phyloP scores from a whole-genome alignment of 1,140 invertebrate genomes.

The Zeugodacus cucurbitae region DNA sequence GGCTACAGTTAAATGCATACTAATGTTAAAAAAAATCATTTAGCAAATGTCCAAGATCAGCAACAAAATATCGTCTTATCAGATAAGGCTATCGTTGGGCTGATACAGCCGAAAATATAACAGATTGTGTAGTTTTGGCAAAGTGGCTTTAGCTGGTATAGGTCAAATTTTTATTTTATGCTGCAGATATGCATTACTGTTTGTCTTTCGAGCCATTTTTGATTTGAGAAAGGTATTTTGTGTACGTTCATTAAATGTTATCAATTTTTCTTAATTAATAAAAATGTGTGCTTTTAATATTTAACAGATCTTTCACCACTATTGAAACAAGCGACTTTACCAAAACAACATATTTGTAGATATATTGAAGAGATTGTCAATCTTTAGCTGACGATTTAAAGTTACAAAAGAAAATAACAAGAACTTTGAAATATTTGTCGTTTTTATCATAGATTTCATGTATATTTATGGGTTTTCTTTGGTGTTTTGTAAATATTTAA shows the following conservation, averaged over 20 bases:
- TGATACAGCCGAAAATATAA: not conserved
- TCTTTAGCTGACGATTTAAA: not conserved
- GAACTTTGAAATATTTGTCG: not conserved
- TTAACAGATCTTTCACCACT: not conserved
- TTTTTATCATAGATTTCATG: slow-evolving; percentile 14
- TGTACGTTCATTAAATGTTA: not conserved
- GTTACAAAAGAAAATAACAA: not conserved
- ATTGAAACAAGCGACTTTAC: not conserved
- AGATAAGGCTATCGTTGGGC: not conserved
- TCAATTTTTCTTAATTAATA: not conserved
- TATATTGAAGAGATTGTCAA: slow-evolving; percentile 33
- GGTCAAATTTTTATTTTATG: not conserved
- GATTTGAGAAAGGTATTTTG: not conserved
- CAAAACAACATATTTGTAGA: slow-evolving; percentile 20
- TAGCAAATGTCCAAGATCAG: not conserved
- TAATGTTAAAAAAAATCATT: not conserved
- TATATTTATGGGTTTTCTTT: slow-evolving; percentile 41
- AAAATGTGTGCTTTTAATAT: no score
- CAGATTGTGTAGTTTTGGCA: not conserved
- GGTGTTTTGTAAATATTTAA: slow-evolving; percentile 62
- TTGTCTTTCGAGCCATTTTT: not conserved
- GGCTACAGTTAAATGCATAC: not conserved
- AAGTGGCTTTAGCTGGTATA: not conserved
- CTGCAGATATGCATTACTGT: not conserved
- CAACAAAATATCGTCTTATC: not conserved